A percentile compares a stretch with the other conserved stretches of the same genome.
phyloP scores from a whole-genome alignment of 2,888 invertebrate species.

The Amphipoea oculea region DNA sequence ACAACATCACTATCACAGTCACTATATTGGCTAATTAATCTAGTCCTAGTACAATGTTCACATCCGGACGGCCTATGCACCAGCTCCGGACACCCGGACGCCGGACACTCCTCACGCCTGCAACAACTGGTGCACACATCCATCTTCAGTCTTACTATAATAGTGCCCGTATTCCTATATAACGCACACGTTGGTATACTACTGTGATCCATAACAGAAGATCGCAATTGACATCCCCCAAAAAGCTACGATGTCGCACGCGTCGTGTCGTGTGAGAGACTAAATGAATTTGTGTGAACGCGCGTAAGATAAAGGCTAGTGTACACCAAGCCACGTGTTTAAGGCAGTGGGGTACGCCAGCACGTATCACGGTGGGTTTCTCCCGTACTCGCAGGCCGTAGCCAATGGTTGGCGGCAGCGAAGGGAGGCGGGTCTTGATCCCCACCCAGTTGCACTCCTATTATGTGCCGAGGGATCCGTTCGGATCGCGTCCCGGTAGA shows the following conservation, averaged over 20 bases:
- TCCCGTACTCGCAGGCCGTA: slow-evolving; percentile 70
- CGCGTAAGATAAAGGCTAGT: slow-evolving; percentile 86
- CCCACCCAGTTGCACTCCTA: slow-evolving; percentile 79
- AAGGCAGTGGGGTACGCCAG: slow-evolving; percentile 78
- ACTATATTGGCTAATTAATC: slow-evolving; percentile 85
- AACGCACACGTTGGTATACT: slow-evolving; percentile 84
- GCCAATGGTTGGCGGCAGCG: slow-evolving; percentile 79
- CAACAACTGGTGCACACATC: slow-evolving; percentile 75
- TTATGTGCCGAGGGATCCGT: slow-evolving; percentile 79
- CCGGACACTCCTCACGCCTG: slow-evolving; percentile 69
- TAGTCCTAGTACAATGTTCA: slow-evolving; percentile 87
- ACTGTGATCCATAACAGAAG: slow-evolving; percentile 85
- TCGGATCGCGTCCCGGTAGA: slow-evolving; percentile 69
- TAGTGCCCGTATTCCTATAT: slow-evolving; percentile 82
- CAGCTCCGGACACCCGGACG: slow-evolving; percentile 69
- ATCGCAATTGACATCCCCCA: slow-evolving; percentile 85
- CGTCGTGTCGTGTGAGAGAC: slow-evolving; percentile 87
- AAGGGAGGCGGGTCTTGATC: slow-evolving; percentile 77
- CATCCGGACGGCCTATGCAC: slow-evolving; percentile 78
- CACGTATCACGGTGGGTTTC: slow-evolving; percentile 81
- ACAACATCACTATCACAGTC: slow-evolving; percentile 88
- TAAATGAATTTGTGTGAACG: slow-evolving; percentile 86
- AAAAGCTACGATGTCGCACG: slow-evolving; percentile 84
- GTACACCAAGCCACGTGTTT: slow-evolving; percentile 80
- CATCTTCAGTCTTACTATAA: slow-evolving; percentile 85